Evolutionary conservation across 1,140 invertebrate species (phyloP), one percentile per base, ranked within the genome.

Genomic region (Ectropis grisescens): DNA sequence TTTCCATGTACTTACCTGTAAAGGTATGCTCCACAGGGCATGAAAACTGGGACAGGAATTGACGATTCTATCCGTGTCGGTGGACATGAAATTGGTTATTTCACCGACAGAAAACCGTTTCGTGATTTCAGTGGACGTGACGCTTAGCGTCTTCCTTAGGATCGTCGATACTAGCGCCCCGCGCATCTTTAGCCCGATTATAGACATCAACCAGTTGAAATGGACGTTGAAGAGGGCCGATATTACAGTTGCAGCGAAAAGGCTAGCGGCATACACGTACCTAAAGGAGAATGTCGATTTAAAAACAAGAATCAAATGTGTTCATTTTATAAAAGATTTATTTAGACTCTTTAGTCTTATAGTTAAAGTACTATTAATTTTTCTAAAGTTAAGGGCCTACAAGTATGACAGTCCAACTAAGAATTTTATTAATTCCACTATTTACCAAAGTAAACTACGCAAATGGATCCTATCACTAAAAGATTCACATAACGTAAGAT

Each of bases 11-110:
- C 38, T 19, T 40, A 92, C 92, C 85, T 96, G 93, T 59, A 98
- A 86, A 12, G 97, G 97, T 60, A 98, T 91, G 75, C 95, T 97
- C 97, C 98, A 99, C 47, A 98, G 86, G 9, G 93, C 89, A 84
- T 99, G 97, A 75, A 99, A 97, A 80, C 94, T 97, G 0, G 93
- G 90, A 82, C 94, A 97, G 23, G 96, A 94, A 76, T 98, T 98
- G 0, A 97, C 91, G 46, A 99, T 94, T 51, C 97, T 86, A 60
- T 98, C 95, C 0, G 91, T 91, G 74, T 99, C 98, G 1, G 94
- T 97, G 15, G 94, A 98, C 91, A 99, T 97, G 52, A 96, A 95
- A 82, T 99, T 99, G 0, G 98, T 88, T 13, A 99, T 91, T 84
- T 98, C 92, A 1, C 95, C 95, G 44, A 89, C 85, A 34, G 87